Evolutionary conservation across 1,140 invertebrate species (phyloP).

Genomic region (Pentalonia nigronervosa): DNA sequence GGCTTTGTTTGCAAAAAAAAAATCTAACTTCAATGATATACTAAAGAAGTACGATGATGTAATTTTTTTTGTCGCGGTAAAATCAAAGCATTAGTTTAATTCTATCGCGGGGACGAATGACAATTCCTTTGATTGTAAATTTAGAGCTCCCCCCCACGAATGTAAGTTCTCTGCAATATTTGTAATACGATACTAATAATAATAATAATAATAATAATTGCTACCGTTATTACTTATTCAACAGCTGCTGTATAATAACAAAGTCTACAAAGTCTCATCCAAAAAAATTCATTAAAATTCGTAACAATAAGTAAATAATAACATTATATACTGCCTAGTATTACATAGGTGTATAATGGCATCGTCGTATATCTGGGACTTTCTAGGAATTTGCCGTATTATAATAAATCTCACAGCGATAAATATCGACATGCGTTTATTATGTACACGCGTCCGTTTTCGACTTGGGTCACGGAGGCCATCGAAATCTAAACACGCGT

Average conservation of each 20-base stretch:
- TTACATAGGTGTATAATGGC: neutral
- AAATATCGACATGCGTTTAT: neutral
- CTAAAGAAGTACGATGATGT: too few species aligned
- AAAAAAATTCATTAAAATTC: neutral
- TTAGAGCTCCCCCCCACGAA: too few species aligned
- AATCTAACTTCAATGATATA: neutral
- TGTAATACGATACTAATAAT: neutral
- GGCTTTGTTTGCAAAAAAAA: neutral
- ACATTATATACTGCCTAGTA: neutral
- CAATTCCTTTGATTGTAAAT: neutral
- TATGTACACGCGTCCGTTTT: slow-evolving; percentile 13
- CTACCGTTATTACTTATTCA: neutral
- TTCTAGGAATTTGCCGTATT: neutral
- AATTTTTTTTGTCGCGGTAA: too few species aligned
- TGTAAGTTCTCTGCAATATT: neutral
- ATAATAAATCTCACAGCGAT: slow-evolving; percentile 19
- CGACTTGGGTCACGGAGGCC: slow-evolving; percentile 16
- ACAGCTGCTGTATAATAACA: neutral
- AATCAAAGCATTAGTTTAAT: too few species aligned
- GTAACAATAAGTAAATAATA: too few species aligned
- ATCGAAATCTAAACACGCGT: slow-evolving; percentile 12
- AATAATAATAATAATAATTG: neutral
- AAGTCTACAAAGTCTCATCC: neutral
- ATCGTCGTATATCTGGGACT: neutral
- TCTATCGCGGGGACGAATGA: too few species aligned